phyloP scores from a whole-genome alignment of 2,797 vertebrate genomes.

The Clarias fuscus region DNA sequence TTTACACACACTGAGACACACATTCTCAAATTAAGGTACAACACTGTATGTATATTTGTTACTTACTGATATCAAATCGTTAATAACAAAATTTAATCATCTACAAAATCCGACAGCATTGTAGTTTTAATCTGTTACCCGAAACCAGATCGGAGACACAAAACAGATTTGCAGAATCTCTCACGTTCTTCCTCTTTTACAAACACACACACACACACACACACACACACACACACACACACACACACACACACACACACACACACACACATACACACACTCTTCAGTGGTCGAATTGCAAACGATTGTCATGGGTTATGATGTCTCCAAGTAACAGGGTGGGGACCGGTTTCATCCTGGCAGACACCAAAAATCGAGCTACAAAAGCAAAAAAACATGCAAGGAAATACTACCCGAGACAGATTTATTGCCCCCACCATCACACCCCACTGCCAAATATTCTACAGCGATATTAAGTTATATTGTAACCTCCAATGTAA shows the following conservation, averaged over 20 bases:
- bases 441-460: not conserved
- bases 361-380: constrained; percentile 1
- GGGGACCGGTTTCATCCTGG: constrained; percentile 9
- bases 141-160: not conserved
- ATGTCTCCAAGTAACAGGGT: constrained; percentile 14
- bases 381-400: not conserved
- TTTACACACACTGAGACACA: constrained; percentile 7
- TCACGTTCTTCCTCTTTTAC: not conserved
- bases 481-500: not conserved
- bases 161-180: not conserved
- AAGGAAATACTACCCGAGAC: not conserved
- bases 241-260: not conserved
- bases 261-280: not conserved
- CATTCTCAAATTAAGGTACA: not conserved
- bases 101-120: not conserved
- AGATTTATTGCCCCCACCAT: not conserved
- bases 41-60: not conserved
- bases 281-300: not conserved
- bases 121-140: not conserved
- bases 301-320: not conserved
- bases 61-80: not conserved
- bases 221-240: not conserved
- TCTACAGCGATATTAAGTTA: not conserved
- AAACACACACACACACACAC: not conserved
- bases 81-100: not conserved